A percentile compares a stretch with the other conserved stretches of the same genome.
Conservation (phyloP, 2,113 vertebrate genomes). For the Promerops cafer region DNA sequence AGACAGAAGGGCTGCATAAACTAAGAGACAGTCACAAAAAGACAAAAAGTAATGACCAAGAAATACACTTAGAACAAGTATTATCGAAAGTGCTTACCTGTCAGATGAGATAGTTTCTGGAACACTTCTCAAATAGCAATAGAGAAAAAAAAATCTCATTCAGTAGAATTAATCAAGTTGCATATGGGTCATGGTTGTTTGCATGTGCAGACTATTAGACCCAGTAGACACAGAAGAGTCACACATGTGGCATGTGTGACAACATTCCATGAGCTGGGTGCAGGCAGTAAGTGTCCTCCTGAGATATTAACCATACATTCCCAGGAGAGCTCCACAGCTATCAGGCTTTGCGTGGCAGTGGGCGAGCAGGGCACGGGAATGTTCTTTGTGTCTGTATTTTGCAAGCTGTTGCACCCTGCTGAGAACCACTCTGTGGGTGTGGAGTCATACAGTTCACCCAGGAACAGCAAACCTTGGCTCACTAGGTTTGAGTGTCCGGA, state of each 20-base stretch:
- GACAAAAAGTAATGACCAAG: not conserved
- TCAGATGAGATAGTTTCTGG: not conserved
- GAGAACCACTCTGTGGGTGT: not conserved
- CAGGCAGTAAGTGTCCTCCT: not conserved
- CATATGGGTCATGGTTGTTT: not conserved
- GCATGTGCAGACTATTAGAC: not conserved
- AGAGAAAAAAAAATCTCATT: not conserved
- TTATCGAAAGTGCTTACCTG: not conserved
- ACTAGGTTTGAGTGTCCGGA: not conserved
- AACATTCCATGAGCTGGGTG: not conserved
- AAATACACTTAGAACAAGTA: not conserved
- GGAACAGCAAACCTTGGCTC: not conserved
- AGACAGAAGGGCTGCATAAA: not conserved
- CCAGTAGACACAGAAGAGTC: not conserved
- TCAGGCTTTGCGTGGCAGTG: rapidly evolving
- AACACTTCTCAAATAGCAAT: not conserved
- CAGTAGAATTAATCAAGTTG: not conserved
- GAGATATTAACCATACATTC: not conserved
- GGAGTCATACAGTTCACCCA: not conserved
- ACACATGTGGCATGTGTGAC: not conserved
- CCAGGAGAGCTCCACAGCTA: not conserved
- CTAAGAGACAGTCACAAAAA: not conserved
- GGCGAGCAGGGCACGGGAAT: not conserved
- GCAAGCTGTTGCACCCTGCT: not conserved
- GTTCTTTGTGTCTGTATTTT: not conserved